Conservation (phyloP, 2,797 vertebrate genomes). For the Novumbra hubbsi region DNA sequence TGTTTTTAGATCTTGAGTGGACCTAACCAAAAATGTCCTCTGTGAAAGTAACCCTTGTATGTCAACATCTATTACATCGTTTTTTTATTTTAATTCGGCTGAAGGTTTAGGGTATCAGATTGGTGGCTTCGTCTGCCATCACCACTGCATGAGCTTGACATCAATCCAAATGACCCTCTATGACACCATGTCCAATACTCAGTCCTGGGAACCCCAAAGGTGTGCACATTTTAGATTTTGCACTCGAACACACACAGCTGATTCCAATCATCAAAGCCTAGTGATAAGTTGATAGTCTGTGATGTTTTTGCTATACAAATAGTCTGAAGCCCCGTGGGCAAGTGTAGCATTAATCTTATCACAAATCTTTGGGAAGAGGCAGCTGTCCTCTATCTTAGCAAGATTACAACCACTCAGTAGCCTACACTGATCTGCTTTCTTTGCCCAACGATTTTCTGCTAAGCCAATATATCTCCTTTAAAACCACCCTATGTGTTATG, state of each 20-base stretch:
- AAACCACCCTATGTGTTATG: neutral
- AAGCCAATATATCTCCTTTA: neutral
- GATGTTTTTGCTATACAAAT: neutral
- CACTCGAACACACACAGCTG: neutral
- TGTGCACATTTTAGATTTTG: neutral
- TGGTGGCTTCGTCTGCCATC: neutral
- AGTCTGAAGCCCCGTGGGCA: neutral
- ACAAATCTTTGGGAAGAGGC: neutral
- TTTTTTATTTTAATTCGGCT: neutral
- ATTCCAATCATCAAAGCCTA: neutral
- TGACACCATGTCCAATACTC: neutral
- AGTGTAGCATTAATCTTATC: neutral
- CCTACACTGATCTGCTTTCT: neutral
- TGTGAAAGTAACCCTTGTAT: neutral
- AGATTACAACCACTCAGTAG: neutral
- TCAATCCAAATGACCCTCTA: neutral
- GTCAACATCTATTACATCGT: neutral
- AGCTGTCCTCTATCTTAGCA: neutral
- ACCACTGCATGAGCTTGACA: neutral
- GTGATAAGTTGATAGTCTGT: neutral
- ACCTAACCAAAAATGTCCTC: neutral
- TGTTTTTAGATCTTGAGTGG: conserved; percentile 11
- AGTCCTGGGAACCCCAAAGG: neutral
- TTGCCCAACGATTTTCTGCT: neutral
- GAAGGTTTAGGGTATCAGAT: neutral